Evolutionary conservation across 1,140 invertebrate species (phyloP).

Genomic region (Brachionus rubens): DNA sequence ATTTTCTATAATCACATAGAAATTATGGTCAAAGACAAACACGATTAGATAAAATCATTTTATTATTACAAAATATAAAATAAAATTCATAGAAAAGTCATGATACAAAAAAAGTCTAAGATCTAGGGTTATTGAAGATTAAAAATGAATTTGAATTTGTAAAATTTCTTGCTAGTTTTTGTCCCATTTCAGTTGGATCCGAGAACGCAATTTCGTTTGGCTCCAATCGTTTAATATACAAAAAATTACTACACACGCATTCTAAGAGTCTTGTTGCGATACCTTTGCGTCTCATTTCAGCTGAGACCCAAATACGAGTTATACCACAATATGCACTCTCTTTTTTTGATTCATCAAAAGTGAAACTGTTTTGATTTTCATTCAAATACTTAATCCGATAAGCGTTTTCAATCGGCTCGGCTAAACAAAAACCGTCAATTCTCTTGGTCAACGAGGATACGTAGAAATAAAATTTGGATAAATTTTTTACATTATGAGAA

Average conservation of each 20-base stretch:
- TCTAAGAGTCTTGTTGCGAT: background rate
- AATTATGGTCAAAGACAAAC: too few species aligned
- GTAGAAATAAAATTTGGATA: conserved; percentile 34
- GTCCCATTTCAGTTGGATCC: conserved; percentile 3
- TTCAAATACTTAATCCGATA: conserved; percentile 15
- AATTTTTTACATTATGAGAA: background rate
- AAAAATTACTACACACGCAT: conserved; percentile 32
- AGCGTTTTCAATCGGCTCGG: conserved; percentile 7
- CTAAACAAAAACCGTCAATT: conserved; percentile 35
- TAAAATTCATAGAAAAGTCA: too few species aligned
- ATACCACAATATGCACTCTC: conserved; percentile 8
- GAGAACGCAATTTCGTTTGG: conserved; percentile 18
- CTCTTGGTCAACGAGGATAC: conserved; percentile 1
- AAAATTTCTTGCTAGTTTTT: background rate
- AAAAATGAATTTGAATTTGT: conserved; percentile 3
- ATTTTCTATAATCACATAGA: conserved; percentile 29
- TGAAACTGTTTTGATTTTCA: background rate
- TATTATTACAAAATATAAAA: background rate
- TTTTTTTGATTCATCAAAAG: conserved; percentile 1
- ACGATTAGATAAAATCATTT: background rate
- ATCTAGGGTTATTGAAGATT: conserved; percentile 14
- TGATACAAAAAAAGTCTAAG: conserved; percentile 6
- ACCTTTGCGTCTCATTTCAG: conserved; percentile 24
- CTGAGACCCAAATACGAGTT: conserved; percentile 18
- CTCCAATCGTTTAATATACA: conserved; percentile 3